These are phyloP conservation scores for Symphodus melops DNA, from an alignment of 2,113 vertebrate species.

Conservation along the genomic window DNA sequence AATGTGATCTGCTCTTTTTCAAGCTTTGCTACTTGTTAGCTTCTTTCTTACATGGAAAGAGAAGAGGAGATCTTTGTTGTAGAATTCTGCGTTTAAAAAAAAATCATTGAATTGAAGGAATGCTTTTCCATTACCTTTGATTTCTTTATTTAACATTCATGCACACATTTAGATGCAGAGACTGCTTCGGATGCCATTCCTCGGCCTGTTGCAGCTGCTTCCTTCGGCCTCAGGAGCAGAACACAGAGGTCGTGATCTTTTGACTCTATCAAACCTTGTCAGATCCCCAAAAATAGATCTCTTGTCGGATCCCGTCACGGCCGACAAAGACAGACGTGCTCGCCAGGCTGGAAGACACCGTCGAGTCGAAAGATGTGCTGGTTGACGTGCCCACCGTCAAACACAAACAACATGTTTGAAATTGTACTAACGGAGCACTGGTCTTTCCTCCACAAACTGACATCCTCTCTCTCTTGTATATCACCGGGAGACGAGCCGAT, in stretches of 20 bases:
- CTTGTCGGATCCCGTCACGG: neutral
- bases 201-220: constrained; percentile 44
- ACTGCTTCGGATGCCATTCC: constrained; percentile 7
- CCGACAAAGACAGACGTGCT: constrained; percentile 15
- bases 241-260: constrained; percentile 30
- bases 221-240: constrained; percentile 33
- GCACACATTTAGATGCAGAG: constrained; percentile 9
- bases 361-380: constrained; percentile 13
- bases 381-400: constrained; percentile 42
- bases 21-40: neutral
- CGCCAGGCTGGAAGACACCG: constrained; percentile 23
- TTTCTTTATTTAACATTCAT: constrained; percentile 13
- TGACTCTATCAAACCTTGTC: constrained; percentile 33
- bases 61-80: neutral
- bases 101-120: constrained; percentile 1
- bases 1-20: neutral
- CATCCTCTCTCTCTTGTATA: constrained; percentile 7
- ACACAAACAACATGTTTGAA: constrained; percentile 54
- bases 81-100: neutral
- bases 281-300: constrained; percentile 30
- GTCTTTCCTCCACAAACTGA: constrained; percentile 41
- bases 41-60: neutral
- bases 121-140: neutral
- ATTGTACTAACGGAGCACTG: constrained; percentile 19
- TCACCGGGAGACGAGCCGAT: constrained; percentile 39